Conservation (phyloP, 2,797 vertebrate genomes). For the Crax fasciolata region DNA sequence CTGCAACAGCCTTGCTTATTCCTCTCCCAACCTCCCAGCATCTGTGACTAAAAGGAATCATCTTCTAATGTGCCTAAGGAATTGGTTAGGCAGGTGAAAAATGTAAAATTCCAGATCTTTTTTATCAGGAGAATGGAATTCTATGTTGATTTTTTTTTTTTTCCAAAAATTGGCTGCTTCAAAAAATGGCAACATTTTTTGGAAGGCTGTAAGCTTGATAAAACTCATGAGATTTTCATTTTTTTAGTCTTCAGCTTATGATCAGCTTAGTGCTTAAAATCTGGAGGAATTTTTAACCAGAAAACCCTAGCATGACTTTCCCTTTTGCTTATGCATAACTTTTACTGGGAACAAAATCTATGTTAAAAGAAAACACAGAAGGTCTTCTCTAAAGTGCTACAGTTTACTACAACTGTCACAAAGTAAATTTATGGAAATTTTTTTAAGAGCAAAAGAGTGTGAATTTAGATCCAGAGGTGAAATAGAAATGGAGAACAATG, state of each 20-base stretch:
- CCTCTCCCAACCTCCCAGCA: neutral
- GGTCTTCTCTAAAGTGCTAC: constrained; percentile 53
- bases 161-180: neutral
- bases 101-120: neutral
- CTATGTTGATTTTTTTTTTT: neutral
- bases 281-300: constrained; percentile 6
- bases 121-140: neutral
- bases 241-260: constrained; percentile 17
- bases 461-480: constrained; percentile 59
- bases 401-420: constrained; percentile 54
- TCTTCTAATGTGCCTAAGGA: neutral
- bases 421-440: constrained; percentile 27
- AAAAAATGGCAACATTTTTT: neutral
- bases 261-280: constrained; percentile 58
- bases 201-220: neutral
- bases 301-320: constrained; percentile 8
- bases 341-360: constrained; percentile 36
- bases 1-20: neutral
- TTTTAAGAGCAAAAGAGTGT: constrained; percentile 15
- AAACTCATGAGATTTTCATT: neutral
- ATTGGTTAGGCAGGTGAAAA: neutral
- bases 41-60: neutral
- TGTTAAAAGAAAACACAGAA: constrained; percentile 63
- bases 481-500: neutral
- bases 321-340: constrained; percentile 55